Conservation (phyloP, 2,113 vertebrate species). For the Ahaetulla prasina region DNA sequence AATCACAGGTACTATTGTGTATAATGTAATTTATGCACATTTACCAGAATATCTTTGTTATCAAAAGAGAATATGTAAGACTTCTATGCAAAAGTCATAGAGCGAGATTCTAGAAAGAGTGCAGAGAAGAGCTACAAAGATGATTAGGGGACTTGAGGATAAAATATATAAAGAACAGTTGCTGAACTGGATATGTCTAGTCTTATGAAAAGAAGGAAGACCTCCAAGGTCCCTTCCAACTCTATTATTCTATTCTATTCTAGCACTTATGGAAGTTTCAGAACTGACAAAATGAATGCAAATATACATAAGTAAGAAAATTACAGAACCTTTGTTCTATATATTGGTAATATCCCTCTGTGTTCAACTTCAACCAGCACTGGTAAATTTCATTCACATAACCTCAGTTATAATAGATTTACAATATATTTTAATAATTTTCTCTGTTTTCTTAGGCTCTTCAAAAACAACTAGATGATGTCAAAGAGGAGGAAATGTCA, state of each 20-base stretch:
- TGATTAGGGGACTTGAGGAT: too few relatives aligned
- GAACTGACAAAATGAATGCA: not conserved
- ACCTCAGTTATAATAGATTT: slow-evolving; percentile 12
- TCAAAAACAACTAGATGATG: slow-evolving; percentile 92
- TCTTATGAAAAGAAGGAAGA: too few relatives aligned
- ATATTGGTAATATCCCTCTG: not conserved
- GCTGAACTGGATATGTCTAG: too few relatives aligned
- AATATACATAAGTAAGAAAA: not conserved
- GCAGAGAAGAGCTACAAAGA: too few relatives aligned
- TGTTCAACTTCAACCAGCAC: slow-evolving; percentile 1
- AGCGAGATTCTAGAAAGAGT: too few relatives aligned
- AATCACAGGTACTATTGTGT: not conserved
- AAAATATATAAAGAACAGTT: too few relatives aligned
- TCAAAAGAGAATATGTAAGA: not conserved
- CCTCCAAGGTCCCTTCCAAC: too few relatives aligned
- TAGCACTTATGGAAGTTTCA: not conserved
- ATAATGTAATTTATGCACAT: not conserved
- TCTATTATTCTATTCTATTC: too few relatives aligned
- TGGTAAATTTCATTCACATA: slow-evolving; percentile 15
- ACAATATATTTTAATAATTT: slow-evolving; percentile 36
- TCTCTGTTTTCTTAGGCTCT: slow-evolving; percentile 76
- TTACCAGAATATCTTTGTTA: not conserved
- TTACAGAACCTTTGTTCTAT: not conserved
- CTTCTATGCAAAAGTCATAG: not conserved
- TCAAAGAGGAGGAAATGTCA: slow-evolving; percentile 91